A percentile compares a stretch with the other conserved stretches of the same genome.
Evolutionary conservation across 2,888 invertebrate species (phyloP).

Genomic region (Caenorhabditis wallacei): DNA sequence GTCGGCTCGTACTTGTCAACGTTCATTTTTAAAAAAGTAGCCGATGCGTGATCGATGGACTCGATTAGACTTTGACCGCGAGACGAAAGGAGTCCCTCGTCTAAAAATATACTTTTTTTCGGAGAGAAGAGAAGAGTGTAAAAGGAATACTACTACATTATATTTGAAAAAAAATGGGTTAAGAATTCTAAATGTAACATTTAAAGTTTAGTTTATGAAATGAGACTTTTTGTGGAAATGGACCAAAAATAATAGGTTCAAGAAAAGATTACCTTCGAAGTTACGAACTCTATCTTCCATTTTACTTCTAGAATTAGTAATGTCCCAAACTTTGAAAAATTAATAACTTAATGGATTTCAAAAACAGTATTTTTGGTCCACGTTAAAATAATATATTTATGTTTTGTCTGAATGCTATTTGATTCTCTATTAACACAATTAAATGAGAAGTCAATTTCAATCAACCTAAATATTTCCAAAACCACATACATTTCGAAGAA

Average conservation of each 20-base stretch:
- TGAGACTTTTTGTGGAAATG: not conserved
- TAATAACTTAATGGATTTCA: too few species aligned
- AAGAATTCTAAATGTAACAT: too few species aligned
- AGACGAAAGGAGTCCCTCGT: slow-evolving; percentile 48
- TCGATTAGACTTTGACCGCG: slow-evolving; percentile 58
- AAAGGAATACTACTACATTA: too few species aligned
- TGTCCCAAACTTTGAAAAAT: not conserved
- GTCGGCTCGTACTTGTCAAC: slow-evolving; percentile 60
- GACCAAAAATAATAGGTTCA: not conserved
- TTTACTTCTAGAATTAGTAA: not conserved
- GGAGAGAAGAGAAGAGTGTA: too few species aligned
- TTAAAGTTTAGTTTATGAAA: not conserved
- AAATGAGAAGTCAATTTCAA: too few species aligned
- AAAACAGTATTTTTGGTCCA: too few species aligned
- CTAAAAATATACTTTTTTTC: slow-evolving; percentile 25
- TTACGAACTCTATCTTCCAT: not conserved
- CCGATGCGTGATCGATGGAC: slow-evolving; percentile 60
- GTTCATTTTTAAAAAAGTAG: slow-evolving; percentile 67
- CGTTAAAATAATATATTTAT: too few species aligned
- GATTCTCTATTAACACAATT: too few species aligned
- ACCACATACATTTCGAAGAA: slow-evolving; percentile 43
- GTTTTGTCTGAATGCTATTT: too few species aligned
- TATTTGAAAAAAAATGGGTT: too few species aligned
- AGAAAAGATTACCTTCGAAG: not conserved
- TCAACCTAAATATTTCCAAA: too few species aligned